These are phyloP conservation scores for Procambarus clarkii DNA, from an alignment of 1,140 invertebrate genomes.

Conservation along the genomic window DNA sequence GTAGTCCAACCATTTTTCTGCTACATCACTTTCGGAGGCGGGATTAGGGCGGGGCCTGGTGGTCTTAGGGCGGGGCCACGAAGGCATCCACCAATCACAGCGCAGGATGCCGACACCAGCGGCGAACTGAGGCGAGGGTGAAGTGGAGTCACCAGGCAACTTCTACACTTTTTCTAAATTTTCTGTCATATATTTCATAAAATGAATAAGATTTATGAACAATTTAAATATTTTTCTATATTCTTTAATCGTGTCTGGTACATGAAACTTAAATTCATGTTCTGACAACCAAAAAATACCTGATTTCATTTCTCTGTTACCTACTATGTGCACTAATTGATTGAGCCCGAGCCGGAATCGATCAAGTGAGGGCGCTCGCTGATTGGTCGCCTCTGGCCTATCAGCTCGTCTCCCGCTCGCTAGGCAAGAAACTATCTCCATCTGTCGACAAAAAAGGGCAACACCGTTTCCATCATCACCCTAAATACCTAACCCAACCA, in stretches of 20 bases:
- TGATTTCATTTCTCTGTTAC: constrained; percentile 43
- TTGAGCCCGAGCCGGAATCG: constrained; percentile 66
- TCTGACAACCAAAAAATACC: constrained; percentile 40
- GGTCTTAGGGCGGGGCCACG: constrained; percentile 44
- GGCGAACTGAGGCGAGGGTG: constrained; percentile 50
- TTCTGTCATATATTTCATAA: background rate
- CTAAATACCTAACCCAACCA: constrained; percentile 69
- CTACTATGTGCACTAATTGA: constrained; percentile 68
- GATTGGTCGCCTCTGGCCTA: constrained; percentile 67
- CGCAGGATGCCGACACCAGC: constrained; percentile 2
- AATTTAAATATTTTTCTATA: too few relatives aligned
- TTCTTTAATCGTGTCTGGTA: too few relatives aligned
- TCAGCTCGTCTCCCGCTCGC: constrained; percentile 55
- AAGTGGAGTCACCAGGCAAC: constrained; percentile 31
- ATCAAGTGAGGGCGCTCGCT: constrained; percentile 45
- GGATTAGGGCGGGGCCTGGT: constrained; percentile 49
- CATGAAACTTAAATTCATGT: background rate
- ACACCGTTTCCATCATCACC: constrained; percentile 67
- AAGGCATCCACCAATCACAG: constrained; percentile 20
- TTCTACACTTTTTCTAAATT: background rate
- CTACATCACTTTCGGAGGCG: constrained; percentile 72
- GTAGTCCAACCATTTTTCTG: constrained; percentile 73
- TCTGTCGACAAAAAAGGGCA: constrained; percentile 70
- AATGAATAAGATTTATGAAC: too few relatives aligned
- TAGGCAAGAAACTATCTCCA: constrained; percentile 70